Conservation (phyloP, 2,797 vertebrate species). For the Xenops minutus region DNA sequence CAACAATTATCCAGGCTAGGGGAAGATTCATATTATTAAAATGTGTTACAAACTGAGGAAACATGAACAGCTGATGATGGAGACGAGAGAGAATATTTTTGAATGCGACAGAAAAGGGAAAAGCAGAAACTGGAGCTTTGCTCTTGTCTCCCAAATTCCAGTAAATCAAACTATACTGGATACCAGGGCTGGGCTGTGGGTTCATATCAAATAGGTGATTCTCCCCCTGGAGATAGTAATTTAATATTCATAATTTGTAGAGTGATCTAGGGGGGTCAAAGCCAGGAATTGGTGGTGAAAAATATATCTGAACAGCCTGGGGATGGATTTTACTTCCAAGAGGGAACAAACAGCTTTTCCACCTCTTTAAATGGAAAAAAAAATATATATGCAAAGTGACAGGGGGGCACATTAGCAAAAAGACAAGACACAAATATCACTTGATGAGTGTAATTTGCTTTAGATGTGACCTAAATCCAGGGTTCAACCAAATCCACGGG, state of each 20-base stretch:
- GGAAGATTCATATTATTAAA: background rate
- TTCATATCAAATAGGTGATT: background rate
- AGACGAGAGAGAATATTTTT: background rate
- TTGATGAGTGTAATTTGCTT: background rate
- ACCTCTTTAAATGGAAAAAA: background rate
- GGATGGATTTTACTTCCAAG: background rate
- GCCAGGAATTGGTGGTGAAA: background rate
- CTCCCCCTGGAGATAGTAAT: background rate
- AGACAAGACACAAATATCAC: background rate
- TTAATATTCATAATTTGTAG: background rate
- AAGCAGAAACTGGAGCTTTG: background rate
- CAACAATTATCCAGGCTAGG: background rate
- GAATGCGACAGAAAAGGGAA: background rate
- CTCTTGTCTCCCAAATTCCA: background rate
- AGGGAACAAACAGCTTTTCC: background rate
- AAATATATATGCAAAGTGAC: background rate
- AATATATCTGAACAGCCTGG: background rate
- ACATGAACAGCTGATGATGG: background rate
- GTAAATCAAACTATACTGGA: background rate
- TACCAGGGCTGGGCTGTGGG: background rate
- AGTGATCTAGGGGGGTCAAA: background rate
- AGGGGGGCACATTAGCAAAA: background rate
- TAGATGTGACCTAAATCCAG: background rate
- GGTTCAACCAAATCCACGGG: background rate
- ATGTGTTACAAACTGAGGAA: background rate